Base-by-base conservation (phyloP, 2,113 vertebrate genomes). In the Laterallus jamaicensis region DNA sequence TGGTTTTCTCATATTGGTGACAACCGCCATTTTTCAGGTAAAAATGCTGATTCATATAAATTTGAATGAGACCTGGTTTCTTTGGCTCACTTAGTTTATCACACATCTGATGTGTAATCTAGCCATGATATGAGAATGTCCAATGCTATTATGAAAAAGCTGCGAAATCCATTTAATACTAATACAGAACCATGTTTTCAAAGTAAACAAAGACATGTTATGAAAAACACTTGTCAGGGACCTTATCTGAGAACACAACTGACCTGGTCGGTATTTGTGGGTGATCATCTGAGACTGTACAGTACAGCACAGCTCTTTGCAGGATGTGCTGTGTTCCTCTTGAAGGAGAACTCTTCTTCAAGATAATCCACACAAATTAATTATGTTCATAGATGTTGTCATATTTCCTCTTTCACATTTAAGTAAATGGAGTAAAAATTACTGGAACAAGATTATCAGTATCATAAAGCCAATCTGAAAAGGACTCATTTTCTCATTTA, bases 191-290 rank as follows among this genome's bases (percentile, higher is more conserved):
- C 0, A 1, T 59, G 15, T 87, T 88, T 92, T 76, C 49, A 56
- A 79, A 55, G 13, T 40, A 52, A 55, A 68, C 1, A 75, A 22
- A 42, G 1, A 0, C 37, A 21, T 40, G 10, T 12, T 0, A 35
- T 28, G 25, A 50, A 85, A 68, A 67, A 32, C 6, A 42, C 5
- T 47, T 47, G 22, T n/a, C 25, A 29, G 76, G 42, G 16, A 44
- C 7, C 12, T 85, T 9, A 35, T 7, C 21, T 68, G 63, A 84
- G 32, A 73, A 16, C 13, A 31, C 6, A 42, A 10, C 52, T 92
- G 28, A 17, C 24, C 3, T 81, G 16, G 5, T 56, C 8, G 62
- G 15, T 28, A 3, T 82, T 76, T 60, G 19, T 37, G 22, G 17
- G 8, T 73, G 31, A 75, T 55, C 15, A 31, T 19, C n/a, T 90